phyloP scores from a whole-genome alignment of 2,113 vertebrate genomes.

The Nannobrachium achirus region DNA sequence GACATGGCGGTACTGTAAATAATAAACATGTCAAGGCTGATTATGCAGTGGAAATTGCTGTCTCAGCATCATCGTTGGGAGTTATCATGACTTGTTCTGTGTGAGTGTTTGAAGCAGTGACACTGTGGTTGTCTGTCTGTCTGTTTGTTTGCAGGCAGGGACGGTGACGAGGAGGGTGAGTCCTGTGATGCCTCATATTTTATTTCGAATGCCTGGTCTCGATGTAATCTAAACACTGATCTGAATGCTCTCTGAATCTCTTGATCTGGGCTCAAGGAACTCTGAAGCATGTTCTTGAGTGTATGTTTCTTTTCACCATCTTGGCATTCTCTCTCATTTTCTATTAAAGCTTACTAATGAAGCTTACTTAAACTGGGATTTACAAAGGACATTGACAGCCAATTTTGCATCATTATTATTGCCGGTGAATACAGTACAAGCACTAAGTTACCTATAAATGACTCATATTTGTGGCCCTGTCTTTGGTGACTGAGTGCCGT shows the following conservation, averaged over 20 bases:
- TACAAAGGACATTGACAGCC: too few species aligned
- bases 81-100: background rate
- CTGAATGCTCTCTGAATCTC: conserved; percentile 28
- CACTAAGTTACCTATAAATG: too few species aligned
- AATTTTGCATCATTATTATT: too few species aligned
- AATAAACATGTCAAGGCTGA: background rate
- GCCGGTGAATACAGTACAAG: too few species aligned
- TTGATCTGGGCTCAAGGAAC: background rate
- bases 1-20: background rate
- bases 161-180: conserved; percentile 66
- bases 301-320: background rate
- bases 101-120: background rate
- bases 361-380: too few species aligned
- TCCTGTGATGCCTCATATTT: conserved; percentile 8
- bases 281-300: conserved; percentile 4
- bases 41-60: too few species aligned
- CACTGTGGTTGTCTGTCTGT: conserved; percentile 33
- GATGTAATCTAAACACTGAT: conserved; percentile 3
- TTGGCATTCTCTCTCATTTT: background rate
- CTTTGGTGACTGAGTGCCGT: too few species aligned
- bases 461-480: too few species aligned
- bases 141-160: conserved; percentile 55
- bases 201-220: background rate
- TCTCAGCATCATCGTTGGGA: too few species aligned
- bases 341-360: background rate